Conservation (phyloP, 2,797 vertebrate genomes). For the Orientallactaga sibirica region DNA sequence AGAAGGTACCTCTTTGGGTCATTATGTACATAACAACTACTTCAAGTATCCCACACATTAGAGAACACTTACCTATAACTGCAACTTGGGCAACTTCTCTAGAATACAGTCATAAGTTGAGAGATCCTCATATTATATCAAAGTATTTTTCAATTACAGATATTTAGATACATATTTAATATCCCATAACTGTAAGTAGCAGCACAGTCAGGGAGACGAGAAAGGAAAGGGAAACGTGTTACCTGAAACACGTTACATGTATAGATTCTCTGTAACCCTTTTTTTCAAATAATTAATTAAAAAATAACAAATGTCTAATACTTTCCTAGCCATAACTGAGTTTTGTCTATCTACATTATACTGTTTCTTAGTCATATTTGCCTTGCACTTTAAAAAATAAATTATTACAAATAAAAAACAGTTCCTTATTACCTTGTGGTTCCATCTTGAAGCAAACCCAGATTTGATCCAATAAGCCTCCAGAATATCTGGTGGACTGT, state of each 20-base stretch:
- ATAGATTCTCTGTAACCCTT: neutral
- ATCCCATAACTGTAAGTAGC: neutral
- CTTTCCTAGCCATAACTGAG: neutral
- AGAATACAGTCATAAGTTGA: constrained; percentile 14
- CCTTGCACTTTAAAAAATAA: constrained; percentile 45
- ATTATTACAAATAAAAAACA: neutral
- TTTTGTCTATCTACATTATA: neutral
- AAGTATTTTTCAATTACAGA: constrained; percentile 10
- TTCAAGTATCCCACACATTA: constrained; percentile 35
- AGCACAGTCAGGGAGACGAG: neutral
- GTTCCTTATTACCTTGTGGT: constrained; percentile 63
- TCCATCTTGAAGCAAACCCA: neutral
- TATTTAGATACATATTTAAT: constrained; percentile 35
- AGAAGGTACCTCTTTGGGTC: too few species aligned
- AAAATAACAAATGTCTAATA: neutral
- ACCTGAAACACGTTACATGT: too few species aligned
- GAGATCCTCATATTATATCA: constrained; percentile 32
- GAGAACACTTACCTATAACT: neutral
- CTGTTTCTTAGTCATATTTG: neutral
- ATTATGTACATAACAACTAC: neutral
- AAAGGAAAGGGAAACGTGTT: neutral
- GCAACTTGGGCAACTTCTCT: constrained; percentile 38
- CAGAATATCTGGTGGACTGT: neutral
- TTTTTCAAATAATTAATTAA: constrained; percentile 25
- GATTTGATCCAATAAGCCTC: constrained; percentile 33